Base-by-base conservation (phyloP, 2,888 invertebrate species). In the Parnassius smintheus region DNA sequence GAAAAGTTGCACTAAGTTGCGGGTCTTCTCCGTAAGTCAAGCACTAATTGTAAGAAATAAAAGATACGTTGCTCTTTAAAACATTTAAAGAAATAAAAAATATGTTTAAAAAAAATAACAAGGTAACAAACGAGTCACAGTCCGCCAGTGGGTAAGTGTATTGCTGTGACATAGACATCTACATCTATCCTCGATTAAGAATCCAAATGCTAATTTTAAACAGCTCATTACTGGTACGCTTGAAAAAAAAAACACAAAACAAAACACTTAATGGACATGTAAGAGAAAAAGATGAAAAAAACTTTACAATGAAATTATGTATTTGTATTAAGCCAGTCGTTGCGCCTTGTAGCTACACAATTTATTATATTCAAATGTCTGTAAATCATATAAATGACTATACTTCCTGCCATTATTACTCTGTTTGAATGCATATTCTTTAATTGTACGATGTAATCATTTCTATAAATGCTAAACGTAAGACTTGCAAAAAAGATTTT, bases 331-430 rank as follows among this genome's bases (percentile, higher is more conserved):
- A 45, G 8, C 13, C 11, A 42, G 48, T 52, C 52, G 35, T 51
- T 25, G 56, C 50, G 50, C 12, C 11, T 9, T 48, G 59, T 56
- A 46, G 46, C 13, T 56, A 64, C 59, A 60, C 48, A 57, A 56
- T 59, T 64, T 60, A 64, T 64, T 56, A 60, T 60, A 60, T 63
- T 63, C 63, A 63, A 18, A 44, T 46, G 64, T 56, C 52, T 69
- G 70, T 71, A 65, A 73, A 73, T 72, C 71, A 72, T 71, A 70
- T 70, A 69, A 73, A 74, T 72, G 72, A 72, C 57, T 69, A 70
- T 68, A 66, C 67, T 72, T 74, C 73, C 75, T 66, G 73, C 63
- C 68, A 69, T 74, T 73, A 72, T 70, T 67, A 42, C 56, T 41
- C 35, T 50, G 35, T 25, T 48, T 48, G 56, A 60, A 64, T 64